phyloP scores from a whole-genome alignment of 35 echinoderm and acorn worm species.

The Chiridota heheva region DNA sequence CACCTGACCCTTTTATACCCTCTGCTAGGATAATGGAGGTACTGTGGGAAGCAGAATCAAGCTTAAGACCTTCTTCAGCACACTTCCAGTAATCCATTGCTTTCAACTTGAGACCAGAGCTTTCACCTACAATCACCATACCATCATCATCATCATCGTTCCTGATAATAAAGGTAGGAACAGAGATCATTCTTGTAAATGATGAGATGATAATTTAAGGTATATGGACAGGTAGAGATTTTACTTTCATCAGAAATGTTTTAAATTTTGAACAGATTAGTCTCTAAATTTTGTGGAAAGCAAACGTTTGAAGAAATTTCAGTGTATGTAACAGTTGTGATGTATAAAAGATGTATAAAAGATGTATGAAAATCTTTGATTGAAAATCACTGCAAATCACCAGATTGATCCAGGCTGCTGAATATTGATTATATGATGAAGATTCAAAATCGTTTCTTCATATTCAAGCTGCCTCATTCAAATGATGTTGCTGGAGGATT shows the following conservation, averaged over 20 bases:
- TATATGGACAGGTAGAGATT: too few species aligned
- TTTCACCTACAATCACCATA: constrained; percentile 70
- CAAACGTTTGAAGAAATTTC: neutral
- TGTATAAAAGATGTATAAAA: too few species aligned
- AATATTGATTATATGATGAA: too few species aligned
- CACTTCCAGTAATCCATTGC: constrained; percentile 97
- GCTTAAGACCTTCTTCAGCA: constrained; percentile 51
- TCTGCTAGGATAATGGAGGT: constrained; percentile 68
- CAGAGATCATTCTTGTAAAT: neutral
- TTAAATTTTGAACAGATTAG: neutral
- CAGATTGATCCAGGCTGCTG: too few species aligned
- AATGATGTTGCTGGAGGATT: too few species aligned
- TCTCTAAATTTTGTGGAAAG: neutral
- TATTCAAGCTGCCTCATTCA: too few species aligned
- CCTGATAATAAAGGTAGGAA: constrained; percentile 40
- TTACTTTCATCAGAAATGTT: too few species aligned
- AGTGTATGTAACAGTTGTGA: too few species aligned
- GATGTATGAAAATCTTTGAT: too few species aligned
- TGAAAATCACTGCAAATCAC: too few species aligned
- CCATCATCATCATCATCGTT: constrained; percentile 84
- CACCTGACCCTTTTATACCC: constrained; percentile 26
- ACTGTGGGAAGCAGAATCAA: neutral
- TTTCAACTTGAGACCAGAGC: constrained; percentile 77
- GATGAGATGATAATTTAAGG: too few species aligned
- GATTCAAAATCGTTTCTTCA: too few species aligned